These are phyloP conservation scores for Halesus radiatus DNA, from an alignment of 1,140 invertebrate genomes.

Conservation along the genomic window DNA sequence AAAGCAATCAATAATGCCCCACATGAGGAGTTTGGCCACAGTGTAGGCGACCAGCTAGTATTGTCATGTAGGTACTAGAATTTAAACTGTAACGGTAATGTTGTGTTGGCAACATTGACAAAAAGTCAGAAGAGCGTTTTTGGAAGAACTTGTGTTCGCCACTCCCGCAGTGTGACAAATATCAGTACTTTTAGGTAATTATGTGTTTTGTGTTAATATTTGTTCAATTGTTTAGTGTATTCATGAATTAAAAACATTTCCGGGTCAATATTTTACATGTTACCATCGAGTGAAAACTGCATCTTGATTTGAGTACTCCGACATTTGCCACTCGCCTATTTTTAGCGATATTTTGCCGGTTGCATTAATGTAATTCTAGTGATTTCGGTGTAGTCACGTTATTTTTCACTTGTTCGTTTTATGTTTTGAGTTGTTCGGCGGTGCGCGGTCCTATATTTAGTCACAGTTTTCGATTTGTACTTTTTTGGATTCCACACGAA, in stretches of 20 bases:
- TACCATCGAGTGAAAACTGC: constrained; percentile 1
- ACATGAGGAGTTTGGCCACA: no score
- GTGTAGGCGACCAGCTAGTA: no score
- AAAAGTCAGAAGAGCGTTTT: constrained; percentile 52
- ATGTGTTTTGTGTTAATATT: constrained; percentile 30
- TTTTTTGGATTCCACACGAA: constrained; percentile 38
- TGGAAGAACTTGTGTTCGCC: constrained; percentile 47
- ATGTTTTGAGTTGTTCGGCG: constrained; percentile 14
- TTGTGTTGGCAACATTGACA: constrained; percentile 34
- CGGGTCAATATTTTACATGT: not conserved
- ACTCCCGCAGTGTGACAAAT: constrained; percentile 50
- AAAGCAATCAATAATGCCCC: no score
- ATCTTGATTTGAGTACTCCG: constrained; percentile 7
- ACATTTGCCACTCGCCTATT: constrained; percentile 49
- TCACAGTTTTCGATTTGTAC: not conserved
- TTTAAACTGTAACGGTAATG: constrained; percentile 40
- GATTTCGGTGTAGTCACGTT: constrained; percentile 32
- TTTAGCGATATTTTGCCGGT: constrained; percentile 50
- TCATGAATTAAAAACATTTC: not conserved
- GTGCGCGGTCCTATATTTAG: constrained; percentile 44
- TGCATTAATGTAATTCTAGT: constrained; percentile 38
- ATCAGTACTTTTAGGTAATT: constrained; percentile 42
- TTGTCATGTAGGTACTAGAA: not conserved
- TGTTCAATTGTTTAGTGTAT: constrained; percentile 13
- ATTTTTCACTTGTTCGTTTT: constrained; percentile 36